Base-by-base conservation (phyloP, 2,797 vertebrate species). In the Setipinna tenuifilis region DNA sequence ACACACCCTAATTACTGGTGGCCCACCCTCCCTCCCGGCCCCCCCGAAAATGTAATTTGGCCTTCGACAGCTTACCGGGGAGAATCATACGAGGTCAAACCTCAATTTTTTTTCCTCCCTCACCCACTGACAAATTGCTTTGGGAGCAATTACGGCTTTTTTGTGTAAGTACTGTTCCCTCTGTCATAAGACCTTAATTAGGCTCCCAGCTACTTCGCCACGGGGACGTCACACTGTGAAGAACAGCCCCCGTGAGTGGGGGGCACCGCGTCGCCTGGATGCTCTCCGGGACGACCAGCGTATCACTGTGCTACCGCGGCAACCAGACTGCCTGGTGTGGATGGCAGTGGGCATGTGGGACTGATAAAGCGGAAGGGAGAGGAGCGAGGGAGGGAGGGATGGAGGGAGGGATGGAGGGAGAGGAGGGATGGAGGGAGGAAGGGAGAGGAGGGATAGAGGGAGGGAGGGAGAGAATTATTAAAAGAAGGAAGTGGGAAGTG, bases 111-210 rank as follows among this genome's bases (percentile, higher is more conserved):
- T 78, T 14, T 9, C 14, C n/a, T n/a, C 50, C 50, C 71, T 21
- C 21, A 19, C 71, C 71, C 71, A 78, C 71, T 17, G 31, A 78
- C 71, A 78, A 78, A 78, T 78, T 44, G 71, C 71, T 78, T 78
- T 78, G 71, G 71, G 71, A 78, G 35, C 31, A 78, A 78, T 78
- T 78, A 78, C 17, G 6, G 31, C 71, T 78, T 75, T 71, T 78
- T 19, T 78, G 35, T 78, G 68, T 78, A 44, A 78, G 71, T 21
- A 44, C 71, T 9, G 35, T 78, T 78, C 71, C 71, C 71, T 19
- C 71, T 78, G 71, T 78, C 16, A 21, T 78, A 14, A 44, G 17
- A 19, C 71, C 35, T 44, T 78, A 78, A 78, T 78, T 44, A 78
- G 41, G 71, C 19, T n/a, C 17, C 14, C 17, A 2, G 19, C 16